Base-by-base conservation (phyloP, 2,797 vertebrate species). In the Sus cebifrons region DNA sequence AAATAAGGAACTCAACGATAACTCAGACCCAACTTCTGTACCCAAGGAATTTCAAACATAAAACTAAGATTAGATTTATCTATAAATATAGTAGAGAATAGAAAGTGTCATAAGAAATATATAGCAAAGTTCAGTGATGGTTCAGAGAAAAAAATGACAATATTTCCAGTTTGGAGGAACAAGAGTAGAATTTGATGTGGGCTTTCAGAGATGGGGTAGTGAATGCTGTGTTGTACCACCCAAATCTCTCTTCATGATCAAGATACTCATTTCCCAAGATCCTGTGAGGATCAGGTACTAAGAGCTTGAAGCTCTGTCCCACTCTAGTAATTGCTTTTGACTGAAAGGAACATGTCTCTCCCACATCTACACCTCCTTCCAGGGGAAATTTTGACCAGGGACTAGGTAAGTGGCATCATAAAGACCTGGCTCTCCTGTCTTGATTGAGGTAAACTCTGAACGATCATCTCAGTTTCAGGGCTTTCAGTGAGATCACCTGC, bases 41-140 rank as follows among this genome's bases (percentile, higher is more conserved):
- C 1, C 13, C 20, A 85, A 79, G 16, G 20, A 67, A 89, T 85
- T 82, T 97, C 58, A 95, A 95, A 68, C 85, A 60, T 68, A 70
- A 93, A 75, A 29, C 40, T 86, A 93, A 75, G 20, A 79, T 44
- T 85, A 77, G 15, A 81, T 58, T 87, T 84, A 82, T 74, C 3
- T 92, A 23, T 88, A 92, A 87, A 81, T 90, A 67, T 23, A 83
- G 18, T 60, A 62, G n/a, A 65, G 60, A 27, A 64, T 25, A 89
- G 25, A 52, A 74, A 58, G 20, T 82, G 15, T 88, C 54, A 36
- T 36, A 52, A 88, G 65, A 87, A 85, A 87, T 73, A 14, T 60
- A 83, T 17, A 88, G 23, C 44, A 79, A 75, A 88, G 14, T 88
- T 91, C 58, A 82, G 21, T 73, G 52, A 82, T 11, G 29, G 15